These are phyloP conservation scores for Paracyclopina nana DNA, from an alignment of 1,140 invertebrate species.

Conservation along the genomic window DNA sequence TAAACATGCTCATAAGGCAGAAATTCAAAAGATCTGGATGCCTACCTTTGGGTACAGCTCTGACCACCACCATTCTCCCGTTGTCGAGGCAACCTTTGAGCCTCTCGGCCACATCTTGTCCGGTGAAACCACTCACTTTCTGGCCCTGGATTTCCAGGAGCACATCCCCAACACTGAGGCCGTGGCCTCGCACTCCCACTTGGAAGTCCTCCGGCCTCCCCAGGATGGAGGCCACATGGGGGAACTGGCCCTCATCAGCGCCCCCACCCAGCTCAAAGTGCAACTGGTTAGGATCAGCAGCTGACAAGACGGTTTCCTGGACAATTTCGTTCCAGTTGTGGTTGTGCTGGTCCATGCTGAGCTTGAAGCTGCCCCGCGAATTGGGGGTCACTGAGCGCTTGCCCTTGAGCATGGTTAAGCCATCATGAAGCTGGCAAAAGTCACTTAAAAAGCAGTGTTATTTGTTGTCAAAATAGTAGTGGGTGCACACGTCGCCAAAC, in stretches of 20 bases:
- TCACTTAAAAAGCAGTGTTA: too few species aligned
- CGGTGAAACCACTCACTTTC: conserved; percentile 40
- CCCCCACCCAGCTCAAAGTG: conserved; percentile 28
- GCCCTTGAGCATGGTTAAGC: neutral
- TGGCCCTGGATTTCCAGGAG: conserved; percentile 41
- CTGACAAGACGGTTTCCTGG: neutral
- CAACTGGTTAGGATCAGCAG: neutral
- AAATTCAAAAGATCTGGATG: conserved; percentile 2
- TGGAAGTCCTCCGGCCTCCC: conserved; percentile 26
- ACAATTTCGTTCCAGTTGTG: neutral
- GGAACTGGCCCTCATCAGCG: conserved; percentile 38
- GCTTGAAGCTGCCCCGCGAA: too few species aligned
- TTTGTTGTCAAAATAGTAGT: too few species aligned
- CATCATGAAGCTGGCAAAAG: too few species aligned
- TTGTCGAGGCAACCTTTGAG: conserved; percentile 37
- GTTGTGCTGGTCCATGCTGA: neutral
- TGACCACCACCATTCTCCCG: conserved; percentile 34
- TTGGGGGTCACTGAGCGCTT: neutral
- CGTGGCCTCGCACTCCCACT: conserved; percentile 27
- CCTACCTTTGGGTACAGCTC: conserved; percentile 34
- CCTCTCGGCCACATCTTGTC: conserved; percentile 36
- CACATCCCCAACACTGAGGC: conserved; percentile 31
- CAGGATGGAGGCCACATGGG: conserved; percentile 27
- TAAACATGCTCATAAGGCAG: neutral
- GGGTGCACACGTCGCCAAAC: too few species aligned